Percentiles rank a stretch among this genome's conserved stretches.
Evolutionary conservation across 2,888 invertebrate species (phyloP).

Genomic region (Sphaerophoria taeniata): DNA sequence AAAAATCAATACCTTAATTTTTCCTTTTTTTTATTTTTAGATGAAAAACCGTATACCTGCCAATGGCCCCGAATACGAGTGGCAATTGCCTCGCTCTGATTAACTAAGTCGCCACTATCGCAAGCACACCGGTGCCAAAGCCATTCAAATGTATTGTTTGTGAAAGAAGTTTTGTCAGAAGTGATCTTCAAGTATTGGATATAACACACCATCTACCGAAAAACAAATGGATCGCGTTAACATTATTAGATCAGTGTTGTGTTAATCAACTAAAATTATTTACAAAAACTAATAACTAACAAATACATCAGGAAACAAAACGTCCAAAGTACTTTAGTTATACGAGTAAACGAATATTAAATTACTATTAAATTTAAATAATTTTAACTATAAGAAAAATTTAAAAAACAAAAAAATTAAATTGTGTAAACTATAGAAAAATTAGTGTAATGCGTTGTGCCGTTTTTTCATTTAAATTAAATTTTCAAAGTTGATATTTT

Average conservation of each 20-base stretch:
- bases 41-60: slow-evolving; percentile 98
- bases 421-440: slow-evolving; percentile 51
- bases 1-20: too few relatives aligned
- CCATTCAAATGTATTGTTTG: slow-evolving; percentile 98
- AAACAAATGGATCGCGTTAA: slow-evolving; percentile 81
- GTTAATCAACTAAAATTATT: slow-evolving; percentile 28
- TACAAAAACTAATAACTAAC: slow-evolving; percentile 51
- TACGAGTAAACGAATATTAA: slow-evolving; percentile 60
- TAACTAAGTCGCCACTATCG: slow-evolving; percentile 98
- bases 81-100: slow-evolving; percentile 98
- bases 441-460: slow-evolving; percentile 38
- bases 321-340: slow-evolving; percentile 74
- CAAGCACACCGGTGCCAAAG: slow-evolving; percentile 98
- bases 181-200: slow-evolving; percentile 97
- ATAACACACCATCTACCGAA: slow-evolving; percentile 98
- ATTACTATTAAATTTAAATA: slow-evolving; percentile 51
- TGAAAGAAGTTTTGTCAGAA: slow-evolving; percentile 96
- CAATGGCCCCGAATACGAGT: slow-evolving; percentile 99
- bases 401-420: slow-evolving; percentile 23
- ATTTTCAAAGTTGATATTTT: slow-evolving; percentile 34
- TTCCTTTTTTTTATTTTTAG: slow-evolving; percentile 84
- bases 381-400: slow-evolving; percentile 10
- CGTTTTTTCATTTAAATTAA: slow-evolving; percentile 25
- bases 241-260: too few relatives aligned
- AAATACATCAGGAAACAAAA: slow-evolving; percentile 70